Percentiles rank a stretch among this genome's conserved stretches.
phyloP scores from a whole-genome alignment of 1,140 invertebrate species.

The Achatina immaculata region DNA sequence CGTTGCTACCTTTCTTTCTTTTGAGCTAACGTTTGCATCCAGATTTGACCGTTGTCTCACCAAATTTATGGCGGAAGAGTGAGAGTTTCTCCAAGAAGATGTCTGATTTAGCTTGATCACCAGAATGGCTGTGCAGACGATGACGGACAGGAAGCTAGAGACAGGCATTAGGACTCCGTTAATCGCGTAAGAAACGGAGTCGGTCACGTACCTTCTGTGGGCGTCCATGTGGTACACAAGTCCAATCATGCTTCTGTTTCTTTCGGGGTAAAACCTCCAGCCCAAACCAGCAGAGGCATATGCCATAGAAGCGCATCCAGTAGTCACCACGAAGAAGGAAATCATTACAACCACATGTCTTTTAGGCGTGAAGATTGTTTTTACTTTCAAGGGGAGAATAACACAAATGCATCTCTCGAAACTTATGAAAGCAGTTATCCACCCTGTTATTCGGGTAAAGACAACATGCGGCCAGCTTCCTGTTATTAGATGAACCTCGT shows the following conservation, averaged over 20 bases:
- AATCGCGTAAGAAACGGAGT: not conserved
- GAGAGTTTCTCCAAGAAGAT: not conserved
- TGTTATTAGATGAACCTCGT: not conserved
- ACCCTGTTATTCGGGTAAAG: constrained; percentile 12
- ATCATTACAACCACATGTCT: not conserved
- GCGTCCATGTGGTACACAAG: not conserved
- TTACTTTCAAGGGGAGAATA: constrained; percentile 16
- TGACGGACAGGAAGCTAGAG: not conserved
- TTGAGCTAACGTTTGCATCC: not conserved
- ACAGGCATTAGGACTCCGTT: not conserved
- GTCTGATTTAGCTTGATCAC: not conserved
- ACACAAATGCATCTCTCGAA: constrained; percentile 28
- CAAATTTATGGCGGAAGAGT: not conserved
- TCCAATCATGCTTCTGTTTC: constrained; percentile 21
- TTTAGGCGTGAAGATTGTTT: not conserved
- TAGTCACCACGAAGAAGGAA: not conserved
- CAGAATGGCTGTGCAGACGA: not conserved
- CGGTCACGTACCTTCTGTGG: not conserved
- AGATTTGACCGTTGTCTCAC: not conserved
- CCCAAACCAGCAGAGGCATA: not conserved
- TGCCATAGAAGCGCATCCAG: not conserved
- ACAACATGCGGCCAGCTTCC: constrained; percentile 11
- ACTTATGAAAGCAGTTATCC: constrained; percentile 25
- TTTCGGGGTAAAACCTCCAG: constrained; percentile 13
- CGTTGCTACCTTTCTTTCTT: constrained; percentile 3